These are phyloP conservation scores for Pangasianodon gigas DNA, from an alignment of 2,113 vertebrate genomes.

Conservation along the genomic window DNA sequence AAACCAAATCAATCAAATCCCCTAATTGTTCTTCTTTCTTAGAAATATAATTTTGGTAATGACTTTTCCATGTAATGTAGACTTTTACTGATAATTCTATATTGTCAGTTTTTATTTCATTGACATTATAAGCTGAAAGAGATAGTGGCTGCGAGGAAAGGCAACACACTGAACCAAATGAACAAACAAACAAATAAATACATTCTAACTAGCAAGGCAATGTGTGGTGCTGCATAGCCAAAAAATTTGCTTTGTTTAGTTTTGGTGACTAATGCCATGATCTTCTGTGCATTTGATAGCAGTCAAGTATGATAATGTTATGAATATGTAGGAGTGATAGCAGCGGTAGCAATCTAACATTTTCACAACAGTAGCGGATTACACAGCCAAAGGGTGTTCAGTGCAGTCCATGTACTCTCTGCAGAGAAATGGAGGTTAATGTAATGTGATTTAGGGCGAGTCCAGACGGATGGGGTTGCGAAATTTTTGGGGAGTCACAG, in stretches of 20 bases:
- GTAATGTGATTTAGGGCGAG: neutral
- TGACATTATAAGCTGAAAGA: neutral
- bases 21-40: neutral
- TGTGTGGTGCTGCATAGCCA: neutral
- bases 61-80: neutral
- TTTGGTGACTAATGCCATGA: neutral
- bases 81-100: neutral
- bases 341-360: neutral
- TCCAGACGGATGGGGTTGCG: neutral
- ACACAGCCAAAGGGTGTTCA: too few species aligned
- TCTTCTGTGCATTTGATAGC: neutral
- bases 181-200: neutral
- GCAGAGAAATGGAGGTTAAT: neutral
- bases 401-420: neutral
- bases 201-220: neutral
- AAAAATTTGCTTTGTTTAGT: neutral
- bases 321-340: neutral
- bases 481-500: neutral
- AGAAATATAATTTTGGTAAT: neutral
- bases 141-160: neutral
- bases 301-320: neutral
- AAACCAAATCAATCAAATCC: neutral
- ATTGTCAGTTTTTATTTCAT: neutral
- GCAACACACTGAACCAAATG: neutral
- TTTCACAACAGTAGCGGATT: neutral